A percentile compares a stretch with the other conserved stretches of the same genome.
phyloP scores from a whole-genome alignment of 2,113 vertebrate species.

The Corvus cornix region DNA sequence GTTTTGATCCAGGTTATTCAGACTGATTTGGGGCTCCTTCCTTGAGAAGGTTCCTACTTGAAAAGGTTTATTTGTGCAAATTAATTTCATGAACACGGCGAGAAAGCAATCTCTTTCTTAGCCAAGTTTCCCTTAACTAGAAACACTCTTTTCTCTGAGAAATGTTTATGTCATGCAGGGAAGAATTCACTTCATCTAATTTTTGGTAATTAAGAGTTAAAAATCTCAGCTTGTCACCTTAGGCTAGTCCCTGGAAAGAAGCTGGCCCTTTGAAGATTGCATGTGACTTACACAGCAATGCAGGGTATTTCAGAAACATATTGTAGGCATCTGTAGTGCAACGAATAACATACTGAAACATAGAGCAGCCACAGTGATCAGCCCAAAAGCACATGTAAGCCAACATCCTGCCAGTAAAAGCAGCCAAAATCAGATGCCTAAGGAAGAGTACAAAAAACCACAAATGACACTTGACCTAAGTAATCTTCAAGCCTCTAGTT shows the following conservation, averaged over 20 bases:
- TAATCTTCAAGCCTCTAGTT: background rate
- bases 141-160: background rate
- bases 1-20: background rate
- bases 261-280: background rate
- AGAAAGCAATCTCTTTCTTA: background rate
- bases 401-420: background rate
- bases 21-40: background rate
- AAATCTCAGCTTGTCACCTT: background rate
- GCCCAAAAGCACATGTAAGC: background rate
- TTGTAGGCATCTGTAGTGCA: background rate
- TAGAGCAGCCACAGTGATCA: background rate
- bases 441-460: background rate
- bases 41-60: background rate
- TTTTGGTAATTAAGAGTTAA: background rate
- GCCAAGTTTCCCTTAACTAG: background rate
- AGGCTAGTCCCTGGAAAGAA: background rate
- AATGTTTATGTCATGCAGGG: background rate
- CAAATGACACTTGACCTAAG: background rate
- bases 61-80: background rate
- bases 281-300: background rate
- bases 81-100: background rate
- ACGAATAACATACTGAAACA: accelerated
- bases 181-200: background rate
- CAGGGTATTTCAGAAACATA: background rate
- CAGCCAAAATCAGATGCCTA: background rate